These are phyloP conservation scores for Sylvia borin DNA, from an alignment of 2,797 vertebrate species.

Conservation along the genomic window DNA sequence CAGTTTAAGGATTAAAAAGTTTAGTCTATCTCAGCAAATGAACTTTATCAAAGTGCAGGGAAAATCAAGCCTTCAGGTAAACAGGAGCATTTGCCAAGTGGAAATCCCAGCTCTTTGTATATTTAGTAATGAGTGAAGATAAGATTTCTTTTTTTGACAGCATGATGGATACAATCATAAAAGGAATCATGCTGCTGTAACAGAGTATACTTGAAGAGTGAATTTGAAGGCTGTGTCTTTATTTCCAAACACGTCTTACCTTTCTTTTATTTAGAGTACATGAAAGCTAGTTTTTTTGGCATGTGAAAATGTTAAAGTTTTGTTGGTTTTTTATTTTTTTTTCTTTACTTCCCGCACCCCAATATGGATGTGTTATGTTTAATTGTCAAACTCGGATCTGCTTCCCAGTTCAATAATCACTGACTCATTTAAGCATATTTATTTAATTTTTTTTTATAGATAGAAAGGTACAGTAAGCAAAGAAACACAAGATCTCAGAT, in stretches of 20 bases:
- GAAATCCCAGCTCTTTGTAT: slow-evolving; percentile 75
- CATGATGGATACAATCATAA: slow-evolving; percentile 67
- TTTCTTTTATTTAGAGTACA: slow-evolving; percentile 48
- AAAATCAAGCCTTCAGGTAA: slow-evolving; percentile 72
- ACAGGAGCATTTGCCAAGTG: slow-evolving; percentile 71
- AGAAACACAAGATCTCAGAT: not conserved
- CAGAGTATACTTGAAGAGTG: slow-evolving; percentile 33
- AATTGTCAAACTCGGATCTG: not conserved
- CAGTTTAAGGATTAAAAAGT: slow-evolving; percentile 42
- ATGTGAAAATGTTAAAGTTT: slow-evolving; percentile 33
- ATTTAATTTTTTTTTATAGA: not conserved
- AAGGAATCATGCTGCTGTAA: slow-evolving; percentile 39
- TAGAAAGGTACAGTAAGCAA: not conserved
- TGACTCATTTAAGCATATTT: slow-evolving; percentile 20
- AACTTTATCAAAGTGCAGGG: slow-evolving; percentile 70
- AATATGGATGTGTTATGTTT: not conserved
- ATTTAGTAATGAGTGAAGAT: slow-evolving; percentile 70
- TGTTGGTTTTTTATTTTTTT: not conserved
- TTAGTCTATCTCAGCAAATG: slow-evolving; percentile 46
- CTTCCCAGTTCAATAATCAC: not conserved
- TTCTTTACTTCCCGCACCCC: not conserved
- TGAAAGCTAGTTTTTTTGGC: slow-evolving; percentile 60
- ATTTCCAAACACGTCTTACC: not conserved
- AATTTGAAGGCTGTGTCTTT: not conserved
- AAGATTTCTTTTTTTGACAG: slow-evolving; percentile 74